phyloP scores from a whole-genome alignment of 2,113 vertebrate genomes.

The Chlamydotis undulata region DNA sequence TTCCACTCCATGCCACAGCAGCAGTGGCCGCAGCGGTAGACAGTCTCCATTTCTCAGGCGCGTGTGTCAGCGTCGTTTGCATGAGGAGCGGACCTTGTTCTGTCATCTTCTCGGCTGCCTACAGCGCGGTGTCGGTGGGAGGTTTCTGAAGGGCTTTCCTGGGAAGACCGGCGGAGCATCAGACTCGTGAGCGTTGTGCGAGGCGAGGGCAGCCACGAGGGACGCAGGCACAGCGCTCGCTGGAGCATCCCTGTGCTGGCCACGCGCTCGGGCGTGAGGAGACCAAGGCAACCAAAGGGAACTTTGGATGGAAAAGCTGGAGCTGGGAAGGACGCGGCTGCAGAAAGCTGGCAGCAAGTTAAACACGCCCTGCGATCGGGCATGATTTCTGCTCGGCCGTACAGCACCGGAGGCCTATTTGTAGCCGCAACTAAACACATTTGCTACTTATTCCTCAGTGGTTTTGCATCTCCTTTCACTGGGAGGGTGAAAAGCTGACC shows the following conservation, averaged over 20 bases:
- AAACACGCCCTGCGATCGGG: accelerated
- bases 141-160: neutral
- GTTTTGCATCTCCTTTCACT: neutral
- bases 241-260: accelerated
- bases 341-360: neutral
- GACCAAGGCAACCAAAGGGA: neutral
- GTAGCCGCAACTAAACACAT: neutral
- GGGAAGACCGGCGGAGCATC: neutral
- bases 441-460: neutral
- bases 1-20: accelerated
- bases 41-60: neutral
- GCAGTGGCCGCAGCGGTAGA: accelerated
- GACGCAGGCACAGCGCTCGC: accelerated
- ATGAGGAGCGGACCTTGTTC: accelerated
- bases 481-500: neutral
- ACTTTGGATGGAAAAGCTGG: neutral
- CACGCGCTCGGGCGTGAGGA: accelerated
- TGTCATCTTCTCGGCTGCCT: neutral
- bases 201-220: neutral
- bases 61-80: neutral
- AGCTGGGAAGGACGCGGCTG: neutral
- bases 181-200: neutral
- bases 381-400: neutral
- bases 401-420: neutral
- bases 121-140: accelerated